Evolutionary conservation across 2,888 invertebrate genomes (phyloP).

Genomic region (Idaea dimidiata): DNA sequence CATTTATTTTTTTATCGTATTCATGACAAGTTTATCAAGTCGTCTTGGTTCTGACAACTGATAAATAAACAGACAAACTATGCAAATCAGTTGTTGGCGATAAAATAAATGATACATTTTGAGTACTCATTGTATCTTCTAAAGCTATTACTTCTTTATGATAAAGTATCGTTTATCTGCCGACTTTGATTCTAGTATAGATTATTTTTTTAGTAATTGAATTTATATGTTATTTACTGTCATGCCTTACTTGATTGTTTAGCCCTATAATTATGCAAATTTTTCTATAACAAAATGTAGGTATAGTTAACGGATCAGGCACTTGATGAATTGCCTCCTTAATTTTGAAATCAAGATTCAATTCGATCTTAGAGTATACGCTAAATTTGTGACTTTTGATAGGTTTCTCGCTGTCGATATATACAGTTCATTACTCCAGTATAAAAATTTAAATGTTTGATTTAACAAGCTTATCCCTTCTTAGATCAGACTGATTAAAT

Average conservation of each 20-base stretch:
- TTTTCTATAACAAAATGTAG: neutral
- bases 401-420: too few species aligned
- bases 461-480: too few species aligned
- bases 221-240: neutral
- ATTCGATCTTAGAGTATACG: too few species aligned
- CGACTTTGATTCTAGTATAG: neutral
- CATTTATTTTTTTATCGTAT: too few species aligned
- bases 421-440: too few species aligned
- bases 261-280: neutral
- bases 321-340: too few species aligned
- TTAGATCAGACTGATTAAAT: too few species aligned
- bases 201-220: neutral
- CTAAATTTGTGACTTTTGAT: too few species aligned
- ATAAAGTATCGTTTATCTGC: neutral
- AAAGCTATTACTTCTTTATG: neutral
- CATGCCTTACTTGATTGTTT: neutral
- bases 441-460: too few species aligned
- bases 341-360: too few species aligned
- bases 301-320: too few species aligned
- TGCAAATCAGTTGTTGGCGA: neutral
- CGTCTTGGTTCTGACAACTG: neutral
- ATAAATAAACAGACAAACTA: slow-evolving; percentile 2
- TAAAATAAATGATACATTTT: neutral
- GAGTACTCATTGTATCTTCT: neutral
- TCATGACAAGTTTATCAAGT: neutral